Percentiles rank a stretch among this genome's conserved stretches.
These are phyloP conservation scores for Epinotia bilunana DNA, from an alignment of 2,888 invertebrate species.

Conservation along the genomic window DNA sequence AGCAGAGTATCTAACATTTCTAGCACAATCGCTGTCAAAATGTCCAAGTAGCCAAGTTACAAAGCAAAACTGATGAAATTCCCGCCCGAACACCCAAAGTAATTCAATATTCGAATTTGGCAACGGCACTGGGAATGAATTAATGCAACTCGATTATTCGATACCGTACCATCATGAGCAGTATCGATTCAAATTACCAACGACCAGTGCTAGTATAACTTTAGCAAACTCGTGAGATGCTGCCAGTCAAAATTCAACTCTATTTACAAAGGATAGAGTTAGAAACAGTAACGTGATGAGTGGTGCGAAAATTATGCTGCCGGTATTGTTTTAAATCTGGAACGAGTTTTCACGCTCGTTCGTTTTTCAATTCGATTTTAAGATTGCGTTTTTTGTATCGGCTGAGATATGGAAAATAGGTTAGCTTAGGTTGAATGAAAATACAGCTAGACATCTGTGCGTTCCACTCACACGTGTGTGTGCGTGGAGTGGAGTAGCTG, in stretches of 20 bases:
- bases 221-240: background rate
- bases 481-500: no score
- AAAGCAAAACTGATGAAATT: constrained; percentile 39
- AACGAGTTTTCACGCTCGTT: constrained; percentile 22
- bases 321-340: constrained; percentile 33
- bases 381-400: constrained; percentile 8
- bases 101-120: constrained; percentile 42
- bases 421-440: background rate
- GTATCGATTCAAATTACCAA: constrained; percentile 36
- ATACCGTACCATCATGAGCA: constrained; percentile 36
- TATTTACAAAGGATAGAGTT: background rate
- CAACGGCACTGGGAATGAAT: constrained; percentile 12
- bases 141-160: constrained; percentile 31
- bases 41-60: constrained; percentile 1
- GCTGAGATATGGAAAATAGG: background rate
- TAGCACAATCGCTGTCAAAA: constrained; percentile 1
- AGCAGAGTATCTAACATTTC: background rate
- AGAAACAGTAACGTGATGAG: background rate
- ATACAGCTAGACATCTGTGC: background rate
- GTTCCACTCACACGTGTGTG: no score
- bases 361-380: constrained; percentile 13
- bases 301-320: background rate
- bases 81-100: constrained; percentile 25
- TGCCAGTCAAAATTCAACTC: background rate
- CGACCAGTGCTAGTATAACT: background rate